These are phyloP conservation scores for Dryocosmus kuriphilus DNA, from an alignment of 2,888 invertebrate genomes.

Conservation along the genomic window DNA sequence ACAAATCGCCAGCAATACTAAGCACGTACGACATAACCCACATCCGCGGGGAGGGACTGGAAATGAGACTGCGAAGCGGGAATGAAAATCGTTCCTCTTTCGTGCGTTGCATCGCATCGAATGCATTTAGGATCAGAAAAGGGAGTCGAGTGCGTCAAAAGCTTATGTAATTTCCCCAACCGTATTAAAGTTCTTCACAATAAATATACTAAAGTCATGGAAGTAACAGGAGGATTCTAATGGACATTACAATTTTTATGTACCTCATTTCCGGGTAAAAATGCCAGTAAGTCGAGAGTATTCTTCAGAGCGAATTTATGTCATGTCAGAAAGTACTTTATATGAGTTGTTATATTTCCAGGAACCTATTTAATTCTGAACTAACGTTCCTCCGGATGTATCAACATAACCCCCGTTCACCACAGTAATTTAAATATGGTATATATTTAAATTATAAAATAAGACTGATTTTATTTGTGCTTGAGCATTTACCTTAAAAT, in stretches of 20 bases:
- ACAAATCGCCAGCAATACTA: slow-evolving; percentile 58
- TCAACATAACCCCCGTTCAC: too few species aligned
- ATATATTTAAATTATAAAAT: too few species aligned
- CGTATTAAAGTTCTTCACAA: background rate
- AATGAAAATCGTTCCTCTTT: slow-evolving; percentile 42
- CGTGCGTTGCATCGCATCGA: slow-evolving; percentile 43
- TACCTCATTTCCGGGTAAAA: background rate
- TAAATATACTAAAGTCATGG: background rate
- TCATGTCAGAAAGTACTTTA: background rate
- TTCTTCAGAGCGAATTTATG: background rate
- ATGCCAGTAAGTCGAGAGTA: background rate
- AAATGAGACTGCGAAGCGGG: slow-evolving; percentile 43
- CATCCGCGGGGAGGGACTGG: slow-evolving; percentile 20
- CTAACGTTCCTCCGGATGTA: too few species aligned
- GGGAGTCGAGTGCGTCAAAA: background rate
- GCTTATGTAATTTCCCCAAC: background rate
- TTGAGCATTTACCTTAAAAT: too few species aligned
- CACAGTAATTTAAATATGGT: too few species aligned
- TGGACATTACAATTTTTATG: background rate
- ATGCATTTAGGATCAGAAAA: slow-evolving; percentile 1
- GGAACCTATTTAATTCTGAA: too few species aligned
- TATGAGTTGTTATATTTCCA: too few species aligned
- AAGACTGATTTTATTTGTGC: too few species aligned
- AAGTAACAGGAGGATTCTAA: background rate
- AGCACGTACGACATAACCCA: slow-evolving; percentile 60